These are phyloP conservation scores for Propithecus perrieri DNA, from an alignment of 2,797 vertebrate genomes.

Conservation along the genomic window DNA sequence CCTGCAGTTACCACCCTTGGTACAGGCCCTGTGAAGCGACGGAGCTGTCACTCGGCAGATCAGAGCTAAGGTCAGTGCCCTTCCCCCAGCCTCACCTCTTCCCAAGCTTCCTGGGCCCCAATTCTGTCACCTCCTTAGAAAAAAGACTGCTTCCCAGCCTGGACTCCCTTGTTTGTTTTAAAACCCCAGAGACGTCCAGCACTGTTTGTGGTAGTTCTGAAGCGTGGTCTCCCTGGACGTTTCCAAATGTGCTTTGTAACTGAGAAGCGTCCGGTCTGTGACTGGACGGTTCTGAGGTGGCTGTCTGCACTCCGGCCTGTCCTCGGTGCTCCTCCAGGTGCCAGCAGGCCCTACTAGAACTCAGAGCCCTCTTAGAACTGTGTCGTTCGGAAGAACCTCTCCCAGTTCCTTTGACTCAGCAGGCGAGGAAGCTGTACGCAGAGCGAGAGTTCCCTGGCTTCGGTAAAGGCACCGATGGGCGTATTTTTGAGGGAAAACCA, in stretches of 20 bases:
- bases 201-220: not conserved
- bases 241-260: not conserved
- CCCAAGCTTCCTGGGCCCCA: not conserved
- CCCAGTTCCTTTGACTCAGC: not conserved
- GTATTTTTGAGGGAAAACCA: not conserved
- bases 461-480: not conserved
- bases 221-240: not conserved
- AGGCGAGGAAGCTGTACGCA: not conserved
- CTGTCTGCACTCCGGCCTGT: not conserved
- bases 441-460: not conserved
- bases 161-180: no score
- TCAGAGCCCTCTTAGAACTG: no score
- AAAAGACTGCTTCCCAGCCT: not conserved
- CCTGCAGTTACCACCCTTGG: not conserved
- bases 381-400: not conserved
- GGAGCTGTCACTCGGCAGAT: not conserved
- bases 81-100: not conserved
- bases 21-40: not conserved
- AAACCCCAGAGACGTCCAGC: not conserved
- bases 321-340: rapidly evolving
- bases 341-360: not conserved
- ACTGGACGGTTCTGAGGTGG: not conserved
- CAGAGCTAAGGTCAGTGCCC: not conserved
- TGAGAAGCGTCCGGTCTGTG: not conserved
- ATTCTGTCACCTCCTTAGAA: not conserved